Evolutionary conservation across 2,888 invertebrate genomes (phyloP).

Genomic region (Callimorpha dominula): DNA sequence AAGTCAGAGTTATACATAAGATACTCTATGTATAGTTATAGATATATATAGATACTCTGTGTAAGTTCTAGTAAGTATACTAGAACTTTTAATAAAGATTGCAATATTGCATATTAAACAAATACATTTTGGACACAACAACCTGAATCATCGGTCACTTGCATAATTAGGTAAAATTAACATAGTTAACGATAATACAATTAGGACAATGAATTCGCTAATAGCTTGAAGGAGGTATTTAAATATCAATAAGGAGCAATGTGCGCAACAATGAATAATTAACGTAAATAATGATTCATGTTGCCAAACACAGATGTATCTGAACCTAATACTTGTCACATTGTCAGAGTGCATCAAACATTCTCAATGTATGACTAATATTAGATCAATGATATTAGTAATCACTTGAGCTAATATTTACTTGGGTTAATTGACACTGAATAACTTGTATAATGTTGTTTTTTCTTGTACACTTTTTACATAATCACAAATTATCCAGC

Average conservation of each 20-base stretch:
- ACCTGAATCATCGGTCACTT: constrained; percentile 5
- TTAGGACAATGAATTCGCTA: constrained; percentile 51
- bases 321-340: constrained; percentile 49
- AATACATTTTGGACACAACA: background rate
- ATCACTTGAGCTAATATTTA: constrained; percentile 60
- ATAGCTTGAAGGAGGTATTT: constrained; percentile 40
- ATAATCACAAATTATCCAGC: too few species aligned
- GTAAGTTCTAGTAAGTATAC: too few species aligned
- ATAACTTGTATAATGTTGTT: background rate
- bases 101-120: background rate
- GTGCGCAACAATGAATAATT: constrained; percentile 64
- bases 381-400: constrained; percentile 33
- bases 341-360: constrained; percentile 57
- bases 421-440: constrained; percentile 20
- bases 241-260: constrained; percentile 49
- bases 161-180: constrained; percentile 40
- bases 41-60: too few species aligned
- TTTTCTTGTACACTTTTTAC: too few species aligned
- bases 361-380: constrained; percentile 61
- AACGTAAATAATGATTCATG: constrained; percentile 65
- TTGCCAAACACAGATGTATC: constrained; percentile 71
- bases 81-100: too few species aligned
- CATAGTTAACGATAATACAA: constrained; percentile 56
- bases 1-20: too few species aligned
- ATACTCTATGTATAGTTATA: too few species aligned